Conservation (phyloP, 2,113 vertebrate genomes). For the Nibea albiflora region DNA sequence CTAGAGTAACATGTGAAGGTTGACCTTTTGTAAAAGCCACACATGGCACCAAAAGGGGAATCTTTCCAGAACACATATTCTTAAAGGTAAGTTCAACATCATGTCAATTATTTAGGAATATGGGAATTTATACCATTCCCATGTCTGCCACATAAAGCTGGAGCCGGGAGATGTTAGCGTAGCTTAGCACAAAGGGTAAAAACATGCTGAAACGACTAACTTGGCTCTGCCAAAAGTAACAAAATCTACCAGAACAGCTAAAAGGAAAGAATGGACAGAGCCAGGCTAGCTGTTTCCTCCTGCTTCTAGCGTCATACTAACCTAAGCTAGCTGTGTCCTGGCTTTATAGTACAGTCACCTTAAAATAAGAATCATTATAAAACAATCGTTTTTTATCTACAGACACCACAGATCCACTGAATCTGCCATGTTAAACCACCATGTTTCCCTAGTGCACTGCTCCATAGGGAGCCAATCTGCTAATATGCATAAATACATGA, state of each 20-base stretch:
- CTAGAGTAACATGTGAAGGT: conserved; percentile 18
- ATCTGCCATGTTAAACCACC: too few relatives aligned
- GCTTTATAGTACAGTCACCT: too few relatives aligned
- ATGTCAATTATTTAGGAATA: neutral
- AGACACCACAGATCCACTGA: too few relatives aligned
- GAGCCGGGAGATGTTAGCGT: neutral
- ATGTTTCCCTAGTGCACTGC: too few relatives aligned
- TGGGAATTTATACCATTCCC: too few relatives aligned
- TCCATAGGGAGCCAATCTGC: neutral
- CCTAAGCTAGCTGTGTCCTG: too few relatives aligned
- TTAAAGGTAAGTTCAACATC: conserved; percentile 11
- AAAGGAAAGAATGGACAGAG: too few relatives aligned
- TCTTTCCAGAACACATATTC: neutral
- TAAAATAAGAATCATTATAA: too few relatives aligned
- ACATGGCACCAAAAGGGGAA: neutral
- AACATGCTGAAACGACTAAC: neutral
- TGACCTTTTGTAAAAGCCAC: conserved; percentile 65
- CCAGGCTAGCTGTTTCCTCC: too few relatives aligned
- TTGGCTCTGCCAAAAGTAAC: neutral
- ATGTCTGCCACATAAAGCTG: neutral
- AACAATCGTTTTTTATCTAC: too few relatives aligned
- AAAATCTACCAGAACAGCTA: neutral
- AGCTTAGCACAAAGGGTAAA: neutral
- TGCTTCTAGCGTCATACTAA: too few relatives aligned
- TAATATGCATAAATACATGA: neutral